Evolutionary conservation across 2,113 vertebrate species (phyloP).

Genomic region (Hippocampus comes): DNA sequence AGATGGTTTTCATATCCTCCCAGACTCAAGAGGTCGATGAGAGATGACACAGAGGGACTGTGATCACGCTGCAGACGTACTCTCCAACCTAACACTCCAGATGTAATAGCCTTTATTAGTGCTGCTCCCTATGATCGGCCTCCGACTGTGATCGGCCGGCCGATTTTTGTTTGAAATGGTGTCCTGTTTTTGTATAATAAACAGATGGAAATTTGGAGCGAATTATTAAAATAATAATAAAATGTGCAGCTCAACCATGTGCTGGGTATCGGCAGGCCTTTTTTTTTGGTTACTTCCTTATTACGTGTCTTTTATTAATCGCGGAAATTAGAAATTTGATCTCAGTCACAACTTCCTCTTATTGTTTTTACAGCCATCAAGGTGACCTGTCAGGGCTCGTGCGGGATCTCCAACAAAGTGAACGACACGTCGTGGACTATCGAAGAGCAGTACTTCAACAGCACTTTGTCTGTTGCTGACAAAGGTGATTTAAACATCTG

Average conservation of each 20-base stretch:
- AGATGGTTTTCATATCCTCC: constrained; percentile 38
- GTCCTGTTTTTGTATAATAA: no score
- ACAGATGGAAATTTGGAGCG: no score
- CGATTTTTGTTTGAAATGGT: no score
- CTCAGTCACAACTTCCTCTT: neutral
- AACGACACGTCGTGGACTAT: constrained; percentile 79
- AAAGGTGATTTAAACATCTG: constrained; percentile 76
- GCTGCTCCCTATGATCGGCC: no score
- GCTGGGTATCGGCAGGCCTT: neutral
- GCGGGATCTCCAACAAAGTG: constrained; percentile 87
- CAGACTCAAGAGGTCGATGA: constrained; percentile 13
- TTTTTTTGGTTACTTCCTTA: neutral
- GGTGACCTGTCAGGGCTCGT: constrained; percentile 86
- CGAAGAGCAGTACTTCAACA: constrained; percentile 93
- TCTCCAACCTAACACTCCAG: neutral
- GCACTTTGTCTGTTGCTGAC: constrained; percentile 85
- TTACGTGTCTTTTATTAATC: neutral
- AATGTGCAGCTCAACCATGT: no score
- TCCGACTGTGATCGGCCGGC: no score
- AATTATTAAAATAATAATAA: no score
- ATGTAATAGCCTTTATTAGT: neutral
- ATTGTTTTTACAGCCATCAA: constrained; percentile 82
- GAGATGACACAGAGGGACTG: neutral
- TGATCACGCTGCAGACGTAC: neutral
- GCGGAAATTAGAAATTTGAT: neutral